Evolutionary conservation across 2,797 vertebrate genomes (phyloP).

Genomic region (Eremophila alpestris): DNA sequence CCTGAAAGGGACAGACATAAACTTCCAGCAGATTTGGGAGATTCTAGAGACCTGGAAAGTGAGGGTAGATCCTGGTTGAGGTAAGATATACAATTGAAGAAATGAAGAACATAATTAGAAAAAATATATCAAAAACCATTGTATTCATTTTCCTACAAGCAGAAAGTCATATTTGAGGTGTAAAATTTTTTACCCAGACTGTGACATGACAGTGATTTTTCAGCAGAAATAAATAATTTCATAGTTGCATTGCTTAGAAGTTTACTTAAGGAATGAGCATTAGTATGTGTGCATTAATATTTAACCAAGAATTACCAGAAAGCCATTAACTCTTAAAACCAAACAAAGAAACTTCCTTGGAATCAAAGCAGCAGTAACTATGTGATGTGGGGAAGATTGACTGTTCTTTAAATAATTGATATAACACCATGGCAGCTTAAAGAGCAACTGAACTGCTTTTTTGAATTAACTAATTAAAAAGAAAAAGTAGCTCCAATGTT

Average conservation of each 20-base stretch:
- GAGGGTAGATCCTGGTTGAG: neutral
- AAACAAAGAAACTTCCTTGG: neutral
- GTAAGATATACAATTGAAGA: neutral
- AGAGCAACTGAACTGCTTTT: neutral
- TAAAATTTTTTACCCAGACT: neutral
- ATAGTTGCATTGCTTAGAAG: neutral
- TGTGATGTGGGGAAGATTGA: neutral
- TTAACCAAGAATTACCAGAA: neutral
- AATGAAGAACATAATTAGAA: neutral
- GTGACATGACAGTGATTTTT: neutral
- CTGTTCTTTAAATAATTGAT: neutral
- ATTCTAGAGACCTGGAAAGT: neutral
- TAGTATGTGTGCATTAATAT: neutral
- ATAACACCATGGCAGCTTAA: neutral
- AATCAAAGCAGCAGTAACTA: neutral
- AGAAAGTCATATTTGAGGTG: neutral
- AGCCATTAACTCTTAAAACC: neutral
- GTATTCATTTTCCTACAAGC: neutral
- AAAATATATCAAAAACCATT: neutral
- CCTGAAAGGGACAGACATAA: neutral
- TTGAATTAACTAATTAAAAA: neutral
- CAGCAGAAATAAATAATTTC: neutral
- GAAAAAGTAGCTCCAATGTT: neutral
- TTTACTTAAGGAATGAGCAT: conserved; percentile 5
- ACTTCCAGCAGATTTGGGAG: neutral